A percentile compares a stretch with the other conserved stretches of the same genome.
Conservation (phyloP, 2,888 invertebrate species). For the Leptodirus hochenwartii region DNA sequence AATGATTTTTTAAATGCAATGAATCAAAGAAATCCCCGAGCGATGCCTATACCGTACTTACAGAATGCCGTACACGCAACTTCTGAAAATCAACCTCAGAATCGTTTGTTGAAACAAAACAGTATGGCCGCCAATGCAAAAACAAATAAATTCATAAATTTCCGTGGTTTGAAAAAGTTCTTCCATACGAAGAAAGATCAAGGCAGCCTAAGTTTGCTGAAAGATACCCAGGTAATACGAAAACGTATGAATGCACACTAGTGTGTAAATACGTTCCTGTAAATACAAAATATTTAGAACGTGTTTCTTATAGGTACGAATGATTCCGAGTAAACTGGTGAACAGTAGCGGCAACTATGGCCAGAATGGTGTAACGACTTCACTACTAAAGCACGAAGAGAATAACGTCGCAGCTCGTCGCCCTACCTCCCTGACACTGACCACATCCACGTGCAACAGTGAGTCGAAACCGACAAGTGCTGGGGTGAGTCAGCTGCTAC, state of each 20-base stretch:
- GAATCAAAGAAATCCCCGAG: conserved; percentile 28
- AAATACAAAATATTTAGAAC: too few species aligned
- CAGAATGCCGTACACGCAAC: conserved; percentile 48
- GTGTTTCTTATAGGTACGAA: conserved; percentile 40
- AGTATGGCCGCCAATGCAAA: conserved; percentile 10
- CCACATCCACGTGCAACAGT: too few species aligned
- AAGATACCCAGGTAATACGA: conserved; percentile 9
- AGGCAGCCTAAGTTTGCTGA: conserved; percentile 9
- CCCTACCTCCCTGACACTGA: too few species aligned
- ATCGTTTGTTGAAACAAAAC: conserved; percentile 4
- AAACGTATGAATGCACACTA: conserved; percentile 7
- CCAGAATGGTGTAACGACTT: conserved; percentile 32
- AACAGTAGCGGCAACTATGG: conserved; percentile 25
- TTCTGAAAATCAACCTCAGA: too few species aligned
- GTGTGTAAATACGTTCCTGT: conserved; percentile 5
- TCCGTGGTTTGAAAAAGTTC: conserved; percentile 32
- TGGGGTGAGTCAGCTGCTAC: conserved; percentile 25
- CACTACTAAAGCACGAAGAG: conserved; percentile 22
- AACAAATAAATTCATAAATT: conserved; percentile 25
- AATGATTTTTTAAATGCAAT: conserved; percentile 32
- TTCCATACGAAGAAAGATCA: conserved; percentile 21
- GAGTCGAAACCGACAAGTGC: too few species aligned
- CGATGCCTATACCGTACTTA: conserved; percentile 48
- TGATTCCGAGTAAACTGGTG: conserved; percentile 31
- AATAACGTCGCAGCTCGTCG: conserved; percentile 19